Base-by-base conservation (phyloP, 2,113 vertebrate genomes). In the Noctilio leporinus region DNA sequence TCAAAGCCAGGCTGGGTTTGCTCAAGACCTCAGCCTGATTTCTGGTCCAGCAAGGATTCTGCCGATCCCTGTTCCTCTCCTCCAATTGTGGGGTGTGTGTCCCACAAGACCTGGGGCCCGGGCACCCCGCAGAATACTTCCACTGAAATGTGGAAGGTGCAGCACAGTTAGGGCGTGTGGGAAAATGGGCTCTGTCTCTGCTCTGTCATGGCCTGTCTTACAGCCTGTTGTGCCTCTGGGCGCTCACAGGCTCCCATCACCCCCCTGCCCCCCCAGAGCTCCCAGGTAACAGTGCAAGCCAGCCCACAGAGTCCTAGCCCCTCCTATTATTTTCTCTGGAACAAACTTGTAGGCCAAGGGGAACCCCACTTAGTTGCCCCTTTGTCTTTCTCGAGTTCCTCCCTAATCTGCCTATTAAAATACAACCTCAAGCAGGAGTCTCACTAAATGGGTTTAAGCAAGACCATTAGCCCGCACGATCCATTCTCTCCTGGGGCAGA, bases 391-490 rank as follows among this genome's bases (percentile, higher is more conserved):
- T 28, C 70, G 75, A 96, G 93, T 93, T 38, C 70, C 65, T 95
- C 86, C 11, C 49, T 93, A 90, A 95, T 95, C 89, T 78, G 28
- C 89, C 89, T 93, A 86, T 86, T 85, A 53, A 96, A 93, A 57
- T 81, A 51, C 49, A 88, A 45, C 88, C 72, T 94, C 87, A 4
- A 70, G 77, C 87, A 73, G 67, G 84, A 94, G 90, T 62, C 91
- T 96, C 77, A 93, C 93, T 96, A 95, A 96, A 96, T 80, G 93
- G 85, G n/a, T 85, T 85, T 88, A 95, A 96, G 93, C 92, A 92
- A 90, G 73, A 86, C 81, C 93, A 82, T 96, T 73, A 93, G 76
- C 22, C 57, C 30, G 62, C 26, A 85, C 77, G 95, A 95, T 78
- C 93, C 85, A 47, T 57, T 59, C 89, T 95, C 95, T 96, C 92